Evolutionary conservation across 2,888 invertebrate genomes (phyloP).

Genomic region (Zygaena filipendulae): DNA sequence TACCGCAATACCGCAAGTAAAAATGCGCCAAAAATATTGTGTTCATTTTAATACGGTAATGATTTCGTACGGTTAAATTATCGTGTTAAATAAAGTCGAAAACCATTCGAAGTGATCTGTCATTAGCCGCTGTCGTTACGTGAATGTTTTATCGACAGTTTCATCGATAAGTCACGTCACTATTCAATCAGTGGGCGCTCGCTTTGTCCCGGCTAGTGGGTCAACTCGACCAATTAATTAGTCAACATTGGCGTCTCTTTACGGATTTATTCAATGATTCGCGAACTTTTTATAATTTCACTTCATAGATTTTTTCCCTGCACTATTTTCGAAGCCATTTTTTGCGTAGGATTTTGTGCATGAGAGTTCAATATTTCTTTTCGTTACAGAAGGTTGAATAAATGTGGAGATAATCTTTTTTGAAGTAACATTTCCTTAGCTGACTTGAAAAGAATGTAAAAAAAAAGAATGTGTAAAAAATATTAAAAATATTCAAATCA

Average conservation of each 20-base stretch:
- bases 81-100: too few relatives aligned
- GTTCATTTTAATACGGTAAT: too few relatives aligned
- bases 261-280: slow-evolving; percentile 8
- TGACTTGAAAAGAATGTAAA: not conserved
- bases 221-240: slow-evolving; percentile 28
- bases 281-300: slow-evolving; percentile 6
- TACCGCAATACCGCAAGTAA: too few relatives aligned
- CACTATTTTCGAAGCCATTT: not conserved
- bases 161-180: slow-evolving; percentile 15
- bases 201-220: slow-evolving; percentile 9
- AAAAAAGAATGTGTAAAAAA: too few relatives aligned
- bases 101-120: too few relatives aligned
- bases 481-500: too few relatives aligned
- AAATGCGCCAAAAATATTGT: too few relatives aligned
- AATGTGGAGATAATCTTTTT: not conserved
- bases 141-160: not conserved
- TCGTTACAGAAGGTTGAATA: not conserved
- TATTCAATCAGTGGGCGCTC: slow-evolving; percentile 22
- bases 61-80: too few relatives aligned
- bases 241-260: slow-evolving; percentile 10
- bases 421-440: not conserved
- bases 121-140: too few relatives aligned
- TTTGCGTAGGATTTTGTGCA: not conserved
- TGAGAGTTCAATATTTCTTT: too few relatives aligned
- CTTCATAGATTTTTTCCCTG: not conserved